phyloP scores from a whole-genome alignment of 2,113 vertebrate species.

The Periophthalmus modestus region DNA sequence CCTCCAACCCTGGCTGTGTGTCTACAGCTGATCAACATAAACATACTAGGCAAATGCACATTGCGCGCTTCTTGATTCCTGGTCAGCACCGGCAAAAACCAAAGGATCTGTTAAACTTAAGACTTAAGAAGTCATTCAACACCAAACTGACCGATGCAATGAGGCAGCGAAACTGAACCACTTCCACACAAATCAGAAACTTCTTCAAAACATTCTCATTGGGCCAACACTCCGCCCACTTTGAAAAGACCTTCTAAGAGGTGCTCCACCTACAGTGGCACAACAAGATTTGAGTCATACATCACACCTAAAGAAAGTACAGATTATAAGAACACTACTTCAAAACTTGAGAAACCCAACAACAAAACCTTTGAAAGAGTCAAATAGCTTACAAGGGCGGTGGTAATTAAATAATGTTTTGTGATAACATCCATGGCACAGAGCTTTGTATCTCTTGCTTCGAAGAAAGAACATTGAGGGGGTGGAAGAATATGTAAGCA shows the following conservation, averaged over 20 bases:
- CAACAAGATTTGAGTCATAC: conserved; percentile 54
- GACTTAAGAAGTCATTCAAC: conserved; percentile 14
- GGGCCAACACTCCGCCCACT: conserved; percentile 37
- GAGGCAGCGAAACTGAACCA: conserved; percentile 28
- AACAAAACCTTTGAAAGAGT: neutral
- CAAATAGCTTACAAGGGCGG: neutral
- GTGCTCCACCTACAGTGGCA: conserved; percentile 63
- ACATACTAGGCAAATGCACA: conserved; percentile 56
- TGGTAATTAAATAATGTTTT: neutral
- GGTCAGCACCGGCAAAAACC: conserved; percentile 20
- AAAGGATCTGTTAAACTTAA: conserved; percentile 31
- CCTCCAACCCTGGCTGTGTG: conserved; percentile 30
- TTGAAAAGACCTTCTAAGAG: conserved; percentile 38
- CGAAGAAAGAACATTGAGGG: conserved; percentile 32
- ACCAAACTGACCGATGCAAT: conserved; percentile 10
- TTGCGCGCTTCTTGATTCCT: conserved; percentile 63
- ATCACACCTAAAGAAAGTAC: conserved; percentile 31
- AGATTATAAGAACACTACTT: conserved; percentile 4
- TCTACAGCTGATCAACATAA: conserved; percentile 39
- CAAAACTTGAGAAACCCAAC: conserved; percentile 20
- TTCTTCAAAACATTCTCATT: conserved; percentile 42
- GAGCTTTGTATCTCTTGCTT: conserved; percentile 45
- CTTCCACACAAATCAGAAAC: conserved; percentile 40
- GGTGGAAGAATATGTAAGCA: conserved; percentile 60
- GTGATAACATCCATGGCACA: conserved; percentile 19